These are phyloP conservation scores for Nomada goodeniana DNA, from an alignment of 2,888 invertebrate species.

Conservation along the genomic window DNA sequence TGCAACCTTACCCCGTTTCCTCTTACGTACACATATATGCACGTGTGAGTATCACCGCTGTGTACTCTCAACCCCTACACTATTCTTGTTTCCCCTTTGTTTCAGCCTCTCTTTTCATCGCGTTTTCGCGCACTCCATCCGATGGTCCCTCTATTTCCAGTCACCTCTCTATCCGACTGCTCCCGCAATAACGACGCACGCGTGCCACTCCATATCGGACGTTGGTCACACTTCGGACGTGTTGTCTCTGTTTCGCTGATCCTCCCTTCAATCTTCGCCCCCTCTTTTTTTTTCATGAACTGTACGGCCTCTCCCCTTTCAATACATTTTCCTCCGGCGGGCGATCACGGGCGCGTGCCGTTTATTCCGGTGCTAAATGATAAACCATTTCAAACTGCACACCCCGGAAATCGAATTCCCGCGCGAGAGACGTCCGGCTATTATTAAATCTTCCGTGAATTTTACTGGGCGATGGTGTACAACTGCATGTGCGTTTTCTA, in stretches of 20 bases:
- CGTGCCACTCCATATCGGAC: conserved; percentile 58
- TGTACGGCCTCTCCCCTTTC: not conserved
- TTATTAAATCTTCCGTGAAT: not conserved
- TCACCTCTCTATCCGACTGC: conserved; percentile 40
- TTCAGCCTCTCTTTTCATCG: conserved; percentile 19
- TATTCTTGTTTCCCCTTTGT: conserved; percentile 27
- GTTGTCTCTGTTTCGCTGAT: conserved; percentile 20
- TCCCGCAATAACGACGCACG: conserved; percentile 59
- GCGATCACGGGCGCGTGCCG: conserved; percentile 36
- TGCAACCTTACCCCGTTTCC: conserved; percentile 17
- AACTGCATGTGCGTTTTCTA: not conserved
- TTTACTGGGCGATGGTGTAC: not conserved
- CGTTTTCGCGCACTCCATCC: conserved; percentile 12
- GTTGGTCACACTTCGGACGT: conserved; percentile 48
- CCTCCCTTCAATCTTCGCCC: not conserved
- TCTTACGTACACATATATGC: not conserved
- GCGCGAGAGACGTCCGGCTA: not conserved
- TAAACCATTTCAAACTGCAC: not conserved
- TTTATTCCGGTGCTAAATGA: conserved; percentile 21
- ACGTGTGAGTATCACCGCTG: not conserved
- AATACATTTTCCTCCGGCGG: not conserved
- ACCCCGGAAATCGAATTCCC: conserved; percentile 44
- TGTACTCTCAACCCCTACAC: not conserved
- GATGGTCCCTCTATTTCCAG: conserved; percentile 38
- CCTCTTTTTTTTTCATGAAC: not conserved